phyloP scores from a whole-genome alignment of 2,888 invertebrate genomes.

The Andricus curvator region DNA sequence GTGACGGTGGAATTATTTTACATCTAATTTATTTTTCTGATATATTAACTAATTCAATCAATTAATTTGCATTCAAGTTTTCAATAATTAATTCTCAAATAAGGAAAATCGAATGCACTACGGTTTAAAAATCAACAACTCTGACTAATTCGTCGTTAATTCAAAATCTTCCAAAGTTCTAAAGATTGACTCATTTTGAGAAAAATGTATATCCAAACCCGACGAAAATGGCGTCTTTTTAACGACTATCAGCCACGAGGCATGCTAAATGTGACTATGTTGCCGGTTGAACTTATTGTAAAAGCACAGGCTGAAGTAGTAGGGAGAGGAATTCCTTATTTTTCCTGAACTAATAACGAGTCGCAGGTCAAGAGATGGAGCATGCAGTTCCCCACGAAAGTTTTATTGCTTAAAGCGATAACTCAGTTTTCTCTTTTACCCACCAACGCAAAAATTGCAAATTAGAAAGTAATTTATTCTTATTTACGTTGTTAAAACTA shows the following conservation, averaged over 20 bases:
- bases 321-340: background rate
- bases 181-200: background rate
- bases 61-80: background rate
- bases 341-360: constrained; percentile 13
- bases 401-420: constrained; percentile 35
- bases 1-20: background rate
- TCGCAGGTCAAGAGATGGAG: constrained; percentile 29
- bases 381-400: background rate
- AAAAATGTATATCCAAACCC: background rate
- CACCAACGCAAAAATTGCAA: background rate
- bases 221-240: background rate
- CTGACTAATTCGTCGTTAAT: background rate
- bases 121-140: background rate
- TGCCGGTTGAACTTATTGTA: background rate
- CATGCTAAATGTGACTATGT: background rate
- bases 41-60: background rate
- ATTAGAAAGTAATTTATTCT: background rate
- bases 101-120: background rate
- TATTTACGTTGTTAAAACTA: background rate
- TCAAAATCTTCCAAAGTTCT: background rate
- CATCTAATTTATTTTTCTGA: background rate
- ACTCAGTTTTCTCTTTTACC: constrained; percentile 54
- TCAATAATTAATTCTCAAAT: background rate
- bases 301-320: background rate
- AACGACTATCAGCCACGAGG: background rate